These are phyloP conservation scores for Thalpophila matura DNA, from an alignment of 2,888 invertebrate species.

Conservation along the genomic window DNA sequence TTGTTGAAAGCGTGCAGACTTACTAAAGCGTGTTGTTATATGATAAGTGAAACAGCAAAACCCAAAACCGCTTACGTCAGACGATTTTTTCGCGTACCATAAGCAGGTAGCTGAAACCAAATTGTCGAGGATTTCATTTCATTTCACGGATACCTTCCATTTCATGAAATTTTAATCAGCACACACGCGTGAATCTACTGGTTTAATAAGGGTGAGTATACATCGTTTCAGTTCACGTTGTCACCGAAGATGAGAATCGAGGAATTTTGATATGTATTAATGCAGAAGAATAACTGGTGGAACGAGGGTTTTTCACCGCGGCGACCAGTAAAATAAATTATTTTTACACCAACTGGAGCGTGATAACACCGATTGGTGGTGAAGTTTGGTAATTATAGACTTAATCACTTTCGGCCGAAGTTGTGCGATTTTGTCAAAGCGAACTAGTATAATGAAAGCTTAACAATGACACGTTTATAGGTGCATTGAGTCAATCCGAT, in stretches of 20 bases:
- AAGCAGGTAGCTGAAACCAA: constrained; percentile 43
- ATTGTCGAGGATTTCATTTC: constrained; percentile 57
- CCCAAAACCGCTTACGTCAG: constrained; percentile 6
- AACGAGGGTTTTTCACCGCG: constrained; percentile 22
- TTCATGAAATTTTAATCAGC: constrained; percentile 70
- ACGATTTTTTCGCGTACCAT: constrained; percentile 17
- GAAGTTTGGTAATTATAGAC: constrained; percentile 57
- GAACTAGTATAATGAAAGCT: constrained; percentile 26
- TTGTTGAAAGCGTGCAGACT: no score
- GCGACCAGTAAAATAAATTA: constrained; percentile 51
- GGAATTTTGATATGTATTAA: constrained; percentile 24
- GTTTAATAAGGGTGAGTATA: constrained; percentile 48
- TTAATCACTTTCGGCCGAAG: constrained; percentile 46
- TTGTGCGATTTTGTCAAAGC: constrained; percentile 32
- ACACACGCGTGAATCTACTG: constrained; percentile 39
- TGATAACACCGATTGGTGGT: constrained; percentile 44
- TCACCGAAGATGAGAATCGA: constrained; percentile 32
- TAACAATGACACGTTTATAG: constrained; percentile 31
- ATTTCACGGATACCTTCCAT: constrained; percentile 57
- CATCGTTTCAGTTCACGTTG: constrained; percentile 30
- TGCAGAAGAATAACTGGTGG: background rate
- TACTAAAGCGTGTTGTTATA: constrained; percentile 21
- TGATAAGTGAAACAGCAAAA: constrained; percentile 23
- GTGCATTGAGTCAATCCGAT: constrained; percentile 35
- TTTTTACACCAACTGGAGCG: constrained; percentile 47